Evolutionary conservation across 2,797 vertebrate genomes (phyloP), one percentile per base, ranked within the genome.

Genomic region (Eleutherodactylus coqui): DNA sequence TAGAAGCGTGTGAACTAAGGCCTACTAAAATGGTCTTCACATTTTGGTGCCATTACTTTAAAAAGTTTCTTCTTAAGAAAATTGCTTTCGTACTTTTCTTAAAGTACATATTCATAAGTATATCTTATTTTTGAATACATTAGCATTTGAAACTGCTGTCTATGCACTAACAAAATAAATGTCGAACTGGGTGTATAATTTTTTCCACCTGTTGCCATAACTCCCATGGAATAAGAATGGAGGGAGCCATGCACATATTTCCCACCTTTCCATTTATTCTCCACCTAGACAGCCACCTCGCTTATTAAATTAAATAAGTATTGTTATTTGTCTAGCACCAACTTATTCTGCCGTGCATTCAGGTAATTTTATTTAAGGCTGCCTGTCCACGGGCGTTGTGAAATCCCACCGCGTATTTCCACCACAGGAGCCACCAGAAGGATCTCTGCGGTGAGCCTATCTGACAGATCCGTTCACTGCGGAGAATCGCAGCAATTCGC

Each of bases 1-100:
- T n/a, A 27, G 8, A 38, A 45, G 17, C 16, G 19, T 45, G 38
- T 73, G 69, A 73, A 45, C 69, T 73, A 27, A 73, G 69, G 11
- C 41, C 38, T 6, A 38, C 21, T 73, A 16, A 70, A 73, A 73
- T 27, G 41, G 13, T n/a, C 21, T 6, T 45, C 24, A 73, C 69
- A 73, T 73, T 73, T 73, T 11, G 11, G 9, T 73, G 69, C 41
- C 69, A 73, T 43, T 73, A 73, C 11, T 73, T 73, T 27, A 14
- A 73, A 43, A 73, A 73, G 69, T 73, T 43, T 43, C 27, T n/a
- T 70, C n/a, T 73, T 45, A 13, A 1, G 38, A n/a, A 43, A 45
- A 27, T 21, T 43, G 36, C 6, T 27, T 72, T 72, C 1, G 2
- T 16, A 8, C n/a, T 16, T 32, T 67, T 67, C 62, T 36, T 67